Base-by-base conservation (phyloP, 2,888 invertebrate species). In the Amaurobius ferox region DNA sequence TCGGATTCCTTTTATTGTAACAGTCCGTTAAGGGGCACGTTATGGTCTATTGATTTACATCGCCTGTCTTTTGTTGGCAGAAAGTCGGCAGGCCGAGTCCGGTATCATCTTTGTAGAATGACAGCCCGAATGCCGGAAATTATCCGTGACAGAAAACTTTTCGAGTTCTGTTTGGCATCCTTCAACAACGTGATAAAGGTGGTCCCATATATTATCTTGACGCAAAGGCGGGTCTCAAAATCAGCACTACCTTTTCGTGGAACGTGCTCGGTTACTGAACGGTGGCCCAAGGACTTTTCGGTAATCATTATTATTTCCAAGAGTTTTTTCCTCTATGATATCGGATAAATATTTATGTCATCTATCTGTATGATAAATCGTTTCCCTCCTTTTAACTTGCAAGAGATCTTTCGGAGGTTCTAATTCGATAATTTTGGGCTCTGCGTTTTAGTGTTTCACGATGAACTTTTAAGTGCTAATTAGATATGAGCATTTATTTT, bases 111-210 rank as follows among this genome's bases (percentile, higher is more conserved):
- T 23, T 7, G 9, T n/a, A n/a, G 32, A 30, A 30, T 68, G 78
- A 71, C 78, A 64, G 19, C 26, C 16, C 62, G 35, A 62, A 32
- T 40, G 76, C 44, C 48, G 71, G 79, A 71, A 79, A 79, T 79
- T 71, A 79, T 71, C 79, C 71, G 71, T 71, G 71, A 79, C 71
- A 30, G 40, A 26, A 71, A 79, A 79, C 71, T 55, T 55, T 70
- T 61, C 30, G 26, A 26, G 28, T 40, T 39, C 26, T 68, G 44
- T 74, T 23, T 74, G 40, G 35, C 40, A 66, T 74, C 66, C 28
- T 35, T 61, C 32, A 73, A 55, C 23, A 61, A 35, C 30, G 13
- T 76, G 26, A 44, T 32, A 29, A 40, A 66, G 66, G 76, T 76
- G 11, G 44, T 23, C 16, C 23, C 32, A 44, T 76, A 23, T 35